Base-by-base conservation (phyloP, 2,888 invertebrate species). In the Heliconius charithonia region DNA sequence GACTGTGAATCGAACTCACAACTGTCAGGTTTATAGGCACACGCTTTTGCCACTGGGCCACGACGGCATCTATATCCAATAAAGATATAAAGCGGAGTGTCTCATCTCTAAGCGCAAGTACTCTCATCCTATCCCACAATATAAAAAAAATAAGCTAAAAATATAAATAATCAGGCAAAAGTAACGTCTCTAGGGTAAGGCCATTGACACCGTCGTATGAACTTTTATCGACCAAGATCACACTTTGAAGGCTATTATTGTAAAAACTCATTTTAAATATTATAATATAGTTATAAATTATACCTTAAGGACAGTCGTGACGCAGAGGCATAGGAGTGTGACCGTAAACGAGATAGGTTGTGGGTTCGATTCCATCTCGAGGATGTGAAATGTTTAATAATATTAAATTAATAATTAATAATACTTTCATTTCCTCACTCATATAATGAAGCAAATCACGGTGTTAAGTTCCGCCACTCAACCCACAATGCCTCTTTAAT, bases 141-240 rank as follows among this genome's bases (percentile, higher is more conserved):
- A 19, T 29, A 65, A 2, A 65, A 9, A 65, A 65, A 65, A 65
- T 3, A 65, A 29, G 19, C 2, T 29, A 65, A 29, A 65, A 65
- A 32, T 22, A 32, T 22, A 32, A 29, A 32, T 66, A 67, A 67
- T 22, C 4, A 56, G 22, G 1, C 29, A 32, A 27, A 72, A 32
- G 27, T 29, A 72, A 56, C 32, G 71, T 56, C 63, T 56, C 63
- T 74, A 74, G 63, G 73, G 63, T 37, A 67, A 74, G 62, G 62
- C 63, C 73, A 74, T 62, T 74, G 63, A 74, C 73, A 74, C 56
- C 25, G 56, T 29, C 29, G 41, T 32, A 2, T 74, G 73, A 74
- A 74, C 63, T 41, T 63, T 74, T 74, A 74, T 74, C 63, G 73
- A 71, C 62, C 41, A 62, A 37, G 73, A 74, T 74, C 73, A 63